Evolutionary conservation across 2,113 vertebrate species (phyloP).

Genomic region (Porphyrio hochstetteri): DNA sequence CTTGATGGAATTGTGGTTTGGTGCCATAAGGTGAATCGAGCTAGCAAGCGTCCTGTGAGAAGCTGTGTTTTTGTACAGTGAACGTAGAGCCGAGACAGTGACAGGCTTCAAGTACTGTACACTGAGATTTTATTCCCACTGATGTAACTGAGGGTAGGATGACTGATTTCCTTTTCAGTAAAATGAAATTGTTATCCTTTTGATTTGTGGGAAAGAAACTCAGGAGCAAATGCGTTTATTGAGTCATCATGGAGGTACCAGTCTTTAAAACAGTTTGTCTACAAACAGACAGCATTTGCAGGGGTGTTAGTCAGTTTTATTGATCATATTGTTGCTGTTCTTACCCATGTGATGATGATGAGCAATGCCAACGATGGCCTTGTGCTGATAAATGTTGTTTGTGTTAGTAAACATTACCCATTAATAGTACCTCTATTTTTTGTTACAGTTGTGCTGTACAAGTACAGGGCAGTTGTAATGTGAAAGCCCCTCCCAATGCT

Average conservation of each 20-base stretch:
- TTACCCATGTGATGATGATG: background rate
- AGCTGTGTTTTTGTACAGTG: fast-evolving
- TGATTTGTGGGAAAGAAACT: background rate
- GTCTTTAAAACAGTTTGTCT: background rate
- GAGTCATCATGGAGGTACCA: background rate
- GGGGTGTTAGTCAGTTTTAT: background rate
- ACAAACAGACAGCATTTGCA: background rate
- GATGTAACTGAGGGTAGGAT: background rate
- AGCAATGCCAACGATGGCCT: background rate
- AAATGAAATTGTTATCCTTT: background rate
- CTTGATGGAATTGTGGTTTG: background rate
- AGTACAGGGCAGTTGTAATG: background rate
- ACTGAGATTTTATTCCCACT: background rate
- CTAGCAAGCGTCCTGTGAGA: background rate
- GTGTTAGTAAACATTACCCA: background rate
- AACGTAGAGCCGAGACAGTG: background rate
- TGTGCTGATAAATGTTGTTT: background rate
- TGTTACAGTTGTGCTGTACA: background rate
- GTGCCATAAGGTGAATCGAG: background rate
- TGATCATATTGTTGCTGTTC: background rate
- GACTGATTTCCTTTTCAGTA: background rate
- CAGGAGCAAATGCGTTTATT: background rate
- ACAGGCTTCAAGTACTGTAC: background rate
- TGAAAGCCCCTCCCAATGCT: background rate
- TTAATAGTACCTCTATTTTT: background rate